Evolutionary conservation across 2,888 invertebrate species (phyloP).

Genomic region (Ctena decussata): DNA sequence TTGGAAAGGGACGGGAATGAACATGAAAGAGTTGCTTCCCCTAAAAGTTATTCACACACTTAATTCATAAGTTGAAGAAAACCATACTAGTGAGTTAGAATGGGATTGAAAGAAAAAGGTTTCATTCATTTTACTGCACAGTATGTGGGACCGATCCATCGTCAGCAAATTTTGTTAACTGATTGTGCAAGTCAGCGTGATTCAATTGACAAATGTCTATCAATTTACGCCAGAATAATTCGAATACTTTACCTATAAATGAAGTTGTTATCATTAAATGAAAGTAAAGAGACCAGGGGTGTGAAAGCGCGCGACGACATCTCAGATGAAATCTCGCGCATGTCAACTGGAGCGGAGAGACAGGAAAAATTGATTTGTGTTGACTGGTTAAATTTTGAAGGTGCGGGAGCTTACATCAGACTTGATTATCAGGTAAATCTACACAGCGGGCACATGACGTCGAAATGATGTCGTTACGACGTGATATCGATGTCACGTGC

Average conservation of each 20-base stretch:
- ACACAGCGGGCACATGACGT: too few relatives aligned
- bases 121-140: background rate
- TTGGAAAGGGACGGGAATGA: too few relatives aligned
- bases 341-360: background rate
- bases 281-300: background rate
- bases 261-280: background rate
- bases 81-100: too few relatives aligned
- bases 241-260: background rate
- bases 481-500: too few relatives aligned
- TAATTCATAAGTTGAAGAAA: too few relatives aligned
- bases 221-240: slow-evolving; percentile 3
- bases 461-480: too few relatives aligned
- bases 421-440: slow-evolving; percentile 49
- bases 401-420: slow-evolving; percentile 37
- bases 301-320: background rate
- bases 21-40: too few relatives aligned
- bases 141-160: background rate
- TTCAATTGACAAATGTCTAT: background rate
- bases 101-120: too few relatives aligned
- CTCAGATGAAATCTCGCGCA: background rate
- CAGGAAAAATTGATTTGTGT: slow-evolving; percentile 42
- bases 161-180: background rate
- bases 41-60: too few relatives aligned
- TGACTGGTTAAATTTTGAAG: slow-evolving; percentile 52
- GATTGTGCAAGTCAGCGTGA: slow-evolving; percentile 2